phyloP scores from a whole-genome alignment of 2,888 invertebrate genomes.

The Yponomeuta malinellus region DNA sequence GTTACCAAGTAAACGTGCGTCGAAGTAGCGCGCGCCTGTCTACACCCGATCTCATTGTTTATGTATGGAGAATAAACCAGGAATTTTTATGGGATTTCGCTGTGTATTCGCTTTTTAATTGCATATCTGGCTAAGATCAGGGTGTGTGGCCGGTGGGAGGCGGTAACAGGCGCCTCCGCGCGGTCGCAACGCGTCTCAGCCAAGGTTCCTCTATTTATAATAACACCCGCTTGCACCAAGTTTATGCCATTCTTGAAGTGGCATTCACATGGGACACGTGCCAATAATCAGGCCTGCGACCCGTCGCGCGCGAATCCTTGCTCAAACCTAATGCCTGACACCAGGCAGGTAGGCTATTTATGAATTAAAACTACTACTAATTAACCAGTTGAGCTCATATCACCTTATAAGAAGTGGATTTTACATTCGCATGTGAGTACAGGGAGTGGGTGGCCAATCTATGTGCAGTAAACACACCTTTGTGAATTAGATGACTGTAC shows the following conservation, averaged over 20 bases:
- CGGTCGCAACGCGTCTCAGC: conserved; percentile 46
- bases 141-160: conserved; percentile 32
- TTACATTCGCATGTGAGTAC: background rate
- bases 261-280: conserved; percentile 69
- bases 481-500: too few relatives aligned
- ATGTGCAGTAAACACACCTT: too few relatives aligned
- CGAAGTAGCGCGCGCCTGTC: conserved; percentile 52
- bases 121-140: conserved; percentile 47
- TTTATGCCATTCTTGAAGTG: conserved; percentile 41
- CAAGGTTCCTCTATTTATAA: conserved; percentile 74
- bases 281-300: conserved; percentile 55
- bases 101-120: conserved; percentile 53
- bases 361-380: conserved; percentile 13
- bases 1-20: conserved; percentile 72
- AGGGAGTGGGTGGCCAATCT: too few relatives aligned
- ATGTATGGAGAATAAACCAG: conserved; percentile 72
- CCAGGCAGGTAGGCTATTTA: background rate
- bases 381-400: background rate
- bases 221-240: conserved; percentile 34
- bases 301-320: too few relatives aligned
- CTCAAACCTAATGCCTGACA: too few relatives aligned
- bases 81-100: conserved; percentile 66
- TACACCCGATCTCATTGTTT: conserved; percentile 75
- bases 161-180: conserved; percentile 18
- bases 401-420: background rate